Conservation (phyloP, 2,888 invertebrate species). For the Nysson spinosus region DNA sequence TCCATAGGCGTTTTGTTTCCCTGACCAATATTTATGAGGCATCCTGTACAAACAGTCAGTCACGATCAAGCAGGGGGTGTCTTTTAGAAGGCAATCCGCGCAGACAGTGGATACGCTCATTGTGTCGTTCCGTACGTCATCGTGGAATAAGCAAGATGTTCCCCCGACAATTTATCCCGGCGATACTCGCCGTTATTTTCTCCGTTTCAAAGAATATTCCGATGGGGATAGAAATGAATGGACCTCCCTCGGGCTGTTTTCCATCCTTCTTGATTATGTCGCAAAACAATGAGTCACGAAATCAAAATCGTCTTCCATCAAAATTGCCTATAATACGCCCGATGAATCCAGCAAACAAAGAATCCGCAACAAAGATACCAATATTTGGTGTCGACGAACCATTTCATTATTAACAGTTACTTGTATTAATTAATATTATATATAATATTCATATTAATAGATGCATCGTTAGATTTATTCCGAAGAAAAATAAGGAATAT, state of each 20-base stretch:
- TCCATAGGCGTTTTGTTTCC: conserved; percentile 14
- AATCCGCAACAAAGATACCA: background rate
- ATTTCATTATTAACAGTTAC: too few species aligned
- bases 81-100: conserved; percentile 50
- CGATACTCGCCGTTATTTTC: conserved; percentile 49
- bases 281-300: conserved; percentile 47
- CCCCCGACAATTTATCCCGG: conserved; percentile 57
- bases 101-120: conserved; percentile 52
- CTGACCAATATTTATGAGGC: conserved; percentile 55
- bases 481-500: too few species aligned
- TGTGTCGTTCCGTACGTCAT: conserved; percentile 48
- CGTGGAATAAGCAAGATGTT: conserved; percentile 58
- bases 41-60: conserved; percentile 53
- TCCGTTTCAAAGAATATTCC: conserved; percentile 52
- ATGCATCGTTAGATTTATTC: too few species aligned
- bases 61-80: conserved; percentile 31
- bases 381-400: background rate
- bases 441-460: too few species aligned
- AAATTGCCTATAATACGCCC: conserved; percentile 22
- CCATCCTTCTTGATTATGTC: conserved; percentile 39
- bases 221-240: conserved; percentile 45
- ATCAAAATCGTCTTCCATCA: conserved; percentile 32
- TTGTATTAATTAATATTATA: too few species aligned
- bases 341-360: conserved; percentile 20
- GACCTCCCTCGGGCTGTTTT: conserved; percentile 22